phyloP scores from a whole-genome alignment of 2,888 invertebrate genomes.

The Erebia palarica region DNA sequence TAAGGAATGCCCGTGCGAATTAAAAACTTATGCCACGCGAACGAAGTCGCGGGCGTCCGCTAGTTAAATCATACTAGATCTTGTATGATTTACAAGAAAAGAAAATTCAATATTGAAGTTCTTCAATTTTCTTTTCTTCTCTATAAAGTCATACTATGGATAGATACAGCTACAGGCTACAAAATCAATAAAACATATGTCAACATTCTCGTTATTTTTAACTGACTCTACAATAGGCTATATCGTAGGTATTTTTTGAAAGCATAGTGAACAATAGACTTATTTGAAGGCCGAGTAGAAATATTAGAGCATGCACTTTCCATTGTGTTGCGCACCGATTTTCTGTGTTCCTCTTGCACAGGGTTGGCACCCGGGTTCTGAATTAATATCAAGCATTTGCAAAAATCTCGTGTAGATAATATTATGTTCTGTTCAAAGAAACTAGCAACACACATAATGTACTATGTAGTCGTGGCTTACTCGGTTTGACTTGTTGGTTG shows the following conservation, averaged over 20 bases:
- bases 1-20: too few relatives aligned
- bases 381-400: neutral
- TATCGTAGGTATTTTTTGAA: slow-evolving; percentile 17
- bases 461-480: too few relatives aligned
- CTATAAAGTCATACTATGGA: too few relatives aligned
- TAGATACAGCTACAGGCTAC: too few relatives aligned
- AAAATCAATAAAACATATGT: neutral
- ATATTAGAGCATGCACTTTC: slow-evolving; percentile 21
- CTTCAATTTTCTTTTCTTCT: too few relatives aligned
- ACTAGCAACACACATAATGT: too few relatives aligned
- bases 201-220: slow-evolving; percentile 13
- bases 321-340: neutral
- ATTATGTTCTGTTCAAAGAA: neutral
- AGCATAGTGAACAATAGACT: slow-evolving; percentile 26
- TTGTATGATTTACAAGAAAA: too few relatives aligned
- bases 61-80: too few relatives aligned
- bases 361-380: neutral
- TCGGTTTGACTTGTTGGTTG: too few relatives aligned
- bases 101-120: too few relatives aligned
- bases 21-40: too few relatives aligned
- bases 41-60: too few relatives aligned
- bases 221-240: slow-evolving; percentile 18
- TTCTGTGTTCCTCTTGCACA: neutral
- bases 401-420: neutral
- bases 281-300: slow-evolving; percentile 19